Evolutionary conservation across 2,113 vertebrate genomes (phyloP), one percentile per base, ranked within the genome.

Genomic region (Chroicocephalus ridibundus): DNA sequence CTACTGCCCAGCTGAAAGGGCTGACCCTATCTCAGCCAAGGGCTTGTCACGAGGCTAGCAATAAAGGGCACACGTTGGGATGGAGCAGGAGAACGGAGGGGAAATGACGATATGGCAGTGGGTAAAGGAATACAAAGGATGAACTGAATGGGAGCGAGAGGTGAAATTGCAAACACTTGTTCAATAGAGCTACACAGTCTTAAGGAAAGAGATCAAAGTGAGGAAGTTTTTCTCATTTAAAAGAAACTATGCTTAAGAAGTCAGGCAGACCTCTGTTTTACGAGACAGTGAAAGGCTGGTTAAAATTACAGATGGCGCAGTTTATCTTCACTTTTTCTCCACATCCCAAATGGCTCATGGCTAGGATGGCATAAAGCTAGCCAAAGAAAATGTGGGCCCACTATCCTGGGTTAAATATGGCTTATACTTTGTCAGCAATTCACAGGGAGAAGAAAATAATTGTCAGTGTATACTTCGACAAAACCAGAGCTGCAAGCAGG

Each of bases 31-130:
- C 42, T 16, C 31, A 44, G 68, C 21, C 8, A 2, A 16, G 13
- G 4, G 3, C 27, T 71, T 75, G 61, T 40, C 1, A 0, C 0
- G 0, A 42, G 22, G 8, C n/a, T 66, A 20, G 6, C 15, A 77
- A 34, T 54, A 68, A 83, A 72, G 27, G 14, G 10, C 44, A 13
- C 4, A 20, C 5, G 10, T 0, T 11, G 25, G 15, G 18, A 64
- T 55, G n/a, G 42, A 69, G 9, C 0, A 6, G 20, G n/a, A 64
- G 47, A 60, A 32, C 11, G 34, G 15, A 54, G 24, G 20, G 17
- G 38, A 92, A 68, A 46, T 2, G 13, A 10, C 3, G 1, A 17
- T 32, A 21, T 20, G 19, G 5, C 19, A 36, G 4, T 12, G 8
- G 8, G 13, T 57, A 47, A 80, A 58, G 38, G 16, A 82, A 47